These are phyloP conservation scores for Antheraea yamamai DNA, from an alignment of 2,888 invertebrate genomes.

Conservation along the genomic window DNA sequence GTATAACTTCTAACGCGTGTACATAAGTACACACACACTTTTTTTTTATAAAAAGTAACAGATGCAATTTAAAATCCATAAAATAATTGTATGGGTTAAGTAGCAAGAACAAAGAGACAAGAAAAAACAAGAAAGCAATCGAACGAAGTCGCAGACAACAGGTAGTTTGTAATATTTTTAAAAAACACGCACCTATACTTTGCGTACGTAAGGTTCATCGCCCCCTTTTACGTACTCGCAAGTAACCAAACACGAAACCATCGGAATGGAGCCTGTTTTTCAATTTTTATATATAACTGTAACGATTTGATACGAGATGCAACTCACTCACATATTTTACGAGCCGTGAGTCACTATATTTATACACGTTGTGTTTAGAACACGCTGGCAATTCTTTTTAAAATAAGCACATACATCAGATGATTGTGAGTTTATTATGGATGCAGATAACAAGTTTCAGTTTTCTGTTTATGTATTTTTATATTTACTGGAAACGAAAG, in stretches of 20 bases:
- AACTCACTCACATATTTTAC: neutral
- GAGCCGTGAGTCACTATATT: neutral
- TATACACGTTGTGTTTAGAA: neutral
- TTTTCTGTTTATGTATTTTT: neutral
- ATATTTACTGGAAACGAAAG: neutral
- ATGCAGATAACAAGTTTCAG: neutral
- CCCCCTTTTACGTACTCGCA: neutral
- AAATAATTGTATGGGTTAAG: too few species aligned
- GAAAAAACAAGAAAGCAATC: neutral
- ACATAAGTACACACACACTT: too few species aligned
- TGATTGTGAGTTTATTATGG: neutral
- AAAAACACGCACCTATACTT: neutral
- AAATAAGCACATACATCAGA: neutral
- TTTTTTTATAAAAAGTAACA: too few species aligned
- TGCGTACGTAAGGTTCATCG: neutral
- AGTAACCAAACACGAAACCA: neutral
- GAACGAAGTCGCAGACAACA: neutral
- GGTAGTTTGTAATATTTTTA: neutral
- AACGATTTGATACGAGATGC: neutral
- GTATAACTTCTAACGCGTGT: too few species aligned
- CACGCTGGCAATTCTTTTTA: neutral
- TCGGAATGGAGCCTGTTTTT: slow-evolving; percentile 2
- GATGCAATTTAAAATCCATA: too few species aligned
- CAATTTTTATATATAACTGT: slow-evolving; percentile 3
- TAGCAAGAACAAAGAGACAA: neutral